Percentiles rank a stretch among this genome's conserved stretches.
Evolutionary conservation across 2,113 vertebrate species (phyloP).

Genomic region (Trinectes maculatus): DNA sequence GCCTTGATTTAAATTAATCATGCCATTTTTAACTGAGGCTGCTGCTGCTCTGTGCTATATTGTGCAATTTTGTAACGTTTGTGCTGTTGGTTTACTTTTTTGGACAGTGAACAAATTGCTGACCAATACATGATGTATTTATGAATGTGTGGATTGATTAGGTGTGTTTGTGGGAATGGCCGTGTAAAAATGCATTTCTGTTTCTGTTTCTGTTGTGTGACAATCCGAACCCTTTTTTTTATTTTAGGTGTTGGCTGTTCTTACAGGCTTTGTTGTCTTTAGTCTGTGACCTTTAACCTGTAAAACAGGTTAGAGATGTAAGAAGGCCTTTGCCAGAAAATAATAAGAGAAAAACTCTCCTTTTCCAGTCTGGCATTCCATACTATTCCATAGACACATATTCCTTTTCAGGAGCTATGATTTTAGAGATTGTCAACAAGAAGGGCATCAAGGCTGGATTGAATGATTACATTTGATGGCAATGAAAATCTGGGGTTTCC

Average conservation of each 20-base stretch:
- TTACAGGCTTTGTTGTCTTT: constrained; percentile 2
- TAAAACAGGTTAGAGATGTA: constrained; percentile 43
- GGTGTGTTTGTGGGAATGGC: constrained; percentile 2
- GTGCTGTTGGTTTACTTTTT: too few relatives aligned
- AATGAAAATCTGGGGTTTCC: constrained; percentile 21
- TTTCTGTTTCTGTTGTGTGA: neutral
- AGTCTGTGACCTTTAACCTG: constrained; percentile 60
- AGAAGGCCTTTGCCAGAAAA: constrained; percentile 38
- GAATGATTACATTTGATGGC: neutral
- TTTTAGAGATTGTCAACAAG: neutral
- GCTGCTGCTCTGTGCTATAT: constrained; percentile 5
- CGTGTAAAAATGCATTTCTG: neutral
- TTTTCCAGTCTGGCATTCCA: too few relatives aligned
- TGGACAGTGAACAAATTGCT: constrained; percentile 10
- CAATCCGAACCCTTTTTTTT: constrained; percentile 6
- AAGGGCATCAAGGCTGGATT: too few relatives aligned
- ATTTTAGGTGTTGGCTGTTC: neutral
- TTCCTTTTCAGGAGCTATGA: neutral
- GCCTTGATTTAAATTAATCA: constrained; percentile 26
- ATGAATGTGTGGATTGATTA: neutral
- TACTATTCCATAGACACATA: too few relatives aligned
- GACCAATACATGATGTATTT: neutral
- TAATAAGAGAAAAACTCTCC: too few relatives aligned
- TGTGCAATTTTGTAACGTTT: constrained; percentile 3
- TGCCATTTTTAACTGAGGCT: neutral